Percentiles rank a stretch among this genome's conserved stretches.
Evolutionary conservation across 2,113 vertebrate species (phyloP).

Genomic region (Crocuta crocuta): DNA sequence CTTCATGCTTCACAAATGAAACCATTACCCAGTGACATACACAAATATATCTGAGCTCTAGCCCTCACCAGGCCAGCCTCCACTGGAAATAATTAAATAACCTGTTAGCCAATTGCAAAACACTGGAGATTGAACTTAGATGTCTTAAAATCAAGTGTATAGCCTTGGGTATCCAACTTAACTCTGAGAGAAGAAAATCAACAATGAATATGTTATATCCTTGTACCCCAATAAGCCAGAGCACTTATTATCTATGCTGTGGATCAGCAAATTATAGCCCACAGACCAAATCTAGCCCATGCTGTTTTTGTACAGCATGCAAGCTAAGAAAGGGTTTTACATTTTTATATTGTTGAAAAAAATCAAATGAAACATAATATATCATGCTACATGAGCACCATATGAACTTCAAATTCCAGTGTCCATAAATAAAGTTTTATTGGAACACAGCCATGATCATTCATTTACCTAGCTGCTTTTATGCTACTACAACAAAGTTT

Average conservation of each 20-base stretch:
- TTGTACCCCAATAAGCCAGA: not conserved
- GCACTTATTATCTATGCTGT: not conserved
- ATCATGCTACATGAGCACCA: not conserved
- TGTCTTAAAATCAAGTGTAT: not conserved
- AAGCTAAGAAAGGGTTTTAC: constrained; percentile 7
- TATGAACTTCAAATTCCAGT: constrained; percentile 25
- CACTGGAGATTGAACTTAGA: not conserved
- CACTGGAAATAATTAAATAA: constrained; percentile 11
- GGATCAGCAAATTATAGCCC: not conserved
- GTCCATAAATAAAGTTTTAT: not conserved
- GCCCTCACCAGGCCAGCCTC: not conserved
- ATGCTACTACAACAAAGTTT: not conserved
- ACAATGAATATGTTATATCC: not conserved
- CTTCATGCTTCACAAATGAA: not conserved
- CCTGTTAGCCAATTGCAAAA: not conserved
- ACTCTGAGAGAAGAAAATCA: not conserved
- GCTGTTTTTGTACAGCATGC: not conserved
- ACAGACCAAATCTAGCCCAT: not conserved
- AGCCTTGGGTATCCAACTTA: not conserved
- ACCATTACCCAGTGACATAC: not conserved
- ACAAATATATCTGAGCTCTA: not conserved
- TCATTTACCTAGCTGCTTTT: not conserved
- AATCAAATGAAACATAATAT: not conserved
- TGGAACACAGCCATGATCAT: not conserved
- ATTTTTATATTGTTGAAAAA: not conserved